A percentile compares a stretch with the other conserved stretches of the same genome.
phyloP scores from a whole-genome alignment of 2,888 invertebrate genomes.

The Lamellibrachia satsuma region DNA sequence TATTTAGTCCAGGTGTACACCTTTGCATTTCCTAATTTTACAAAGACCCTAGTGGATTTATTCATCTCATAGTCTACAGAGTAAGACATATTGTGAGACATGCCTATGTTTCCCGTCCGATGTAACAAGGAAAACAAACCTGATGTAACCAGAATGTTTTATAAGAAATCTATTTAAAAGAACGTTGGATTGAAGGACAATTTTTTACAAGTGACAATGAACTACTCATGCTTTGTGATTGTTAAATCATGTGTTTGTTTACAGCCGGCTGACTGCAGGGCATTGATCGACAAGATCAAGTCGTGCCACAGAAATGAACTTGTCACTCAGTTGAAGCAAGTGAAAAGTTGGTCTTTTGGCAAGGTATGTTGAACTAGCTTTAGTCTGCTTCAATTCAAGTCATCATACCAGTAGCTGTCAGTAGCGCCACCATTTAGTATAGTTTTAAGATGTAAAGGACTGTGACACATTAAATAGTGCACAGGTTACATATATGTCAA shows the following conservation, averaged over 20 bases:
- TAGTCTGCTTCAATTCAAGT: background rate
- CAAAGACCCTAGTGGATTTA: background rate
- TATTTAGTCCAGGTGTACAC: background rate
- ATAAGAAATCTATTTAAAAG: no score
- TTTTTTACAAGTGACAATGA: no score
- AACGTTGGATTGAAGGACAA: no score
- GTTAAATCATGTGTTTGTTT: slow-evolving; percentile 32
- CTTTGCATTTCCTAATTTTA: no score
- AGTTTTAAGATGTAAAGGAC: background rate
- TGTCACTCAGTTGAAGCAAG: slow-evolving; percentile 75
- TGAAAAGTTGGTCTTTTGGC: slow-evolving; percentile 85
- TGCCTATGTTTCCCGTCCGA: no score
- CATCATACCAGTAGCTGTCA: background rate
- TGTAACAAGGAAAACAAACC: no score
- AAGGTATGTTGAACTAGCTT: slow-evolving; percentile 68
- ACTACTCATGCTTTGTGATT: background rate
- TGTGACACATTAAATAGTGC: background rate
- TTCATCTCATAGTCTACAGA: background rate
- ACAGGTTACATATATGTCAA: background rate
- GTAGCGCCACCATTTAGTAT: background rate
- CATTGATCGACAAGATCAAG: slow-evolving; percentile 78
- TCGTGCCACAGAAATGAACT: slow-evolving; percentile 73
- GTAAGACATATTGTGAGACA: no score
- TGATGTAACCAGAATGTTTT: no score
- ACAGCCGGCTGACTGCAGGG: slow-evolving; percentile 76